Evolutionary conservation across 2,113 vertebrate species (phyloP).

Genomic region (Neotoma lepida): DNA sequence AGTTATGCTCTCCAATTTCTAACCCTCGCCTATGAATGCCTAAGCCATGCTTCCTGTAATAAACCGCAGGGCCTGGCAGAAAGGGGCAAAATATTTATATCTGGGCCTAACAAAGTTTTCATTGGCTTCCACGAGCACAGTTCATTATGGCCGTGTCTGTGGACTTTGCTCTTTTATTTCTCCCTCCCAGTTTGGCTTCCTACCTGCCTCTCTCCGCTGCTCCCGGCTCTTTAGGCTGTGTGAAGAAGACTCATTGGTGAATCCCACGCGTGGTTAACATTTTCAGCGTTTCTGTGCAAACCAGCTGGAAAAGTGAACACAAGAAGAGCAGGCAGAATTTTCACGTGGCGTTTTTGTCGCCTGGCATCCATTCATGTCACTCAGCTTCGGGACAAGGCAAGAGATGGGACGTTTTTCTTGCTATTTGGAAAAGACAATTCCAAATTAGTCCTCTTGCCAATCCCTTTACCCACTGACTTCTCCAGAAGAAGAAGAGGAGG

Average conservation of each 20-base stretch:
- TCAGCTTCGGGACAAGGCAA: neutral
- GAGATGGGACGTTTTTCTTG: neutral
- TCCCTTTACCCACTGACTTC: neutral
- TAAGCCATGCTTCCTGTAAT: constrained; percentile 64
- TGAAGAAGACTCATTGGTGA: neutral
- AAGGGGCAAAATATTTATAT: constrained; percentile 78
- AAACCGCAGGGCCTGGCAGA: constrained; percentile 76
- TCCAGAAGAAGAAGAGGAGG: neutral
- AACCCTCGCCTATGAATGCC: constrained; percentile 75
- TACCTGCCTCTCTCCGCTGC: neutral
- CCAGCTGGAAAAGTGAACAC: neutral
- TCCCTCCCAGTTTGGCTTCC: neutral
- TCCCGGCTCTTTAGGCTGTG: neutral
- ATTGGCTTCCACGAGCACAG: constrained; percentile 54
- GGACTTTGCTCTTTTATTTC: constrained; percentile 44
- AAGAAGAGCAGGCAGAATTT: neutral
- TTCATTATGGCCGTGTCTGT: neutral
- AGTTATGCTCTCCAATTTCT: constrained; percentile 72
- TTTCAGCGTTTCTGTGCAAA: neutral
- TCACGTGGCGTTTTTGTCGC: neutral
- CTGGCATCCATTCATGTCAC: too few relatives aligned
- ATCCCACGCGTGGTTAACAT: neutral
- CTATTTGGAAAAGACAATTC: neutral
- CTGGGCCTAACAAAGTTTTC: constrained; percentile 65
- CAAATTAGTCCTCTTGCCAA: neutral